phyloP scores from a whole-genome alignment of 2,113 vertebrate genomes.

The Gadus chalcogrammus region DNA sequence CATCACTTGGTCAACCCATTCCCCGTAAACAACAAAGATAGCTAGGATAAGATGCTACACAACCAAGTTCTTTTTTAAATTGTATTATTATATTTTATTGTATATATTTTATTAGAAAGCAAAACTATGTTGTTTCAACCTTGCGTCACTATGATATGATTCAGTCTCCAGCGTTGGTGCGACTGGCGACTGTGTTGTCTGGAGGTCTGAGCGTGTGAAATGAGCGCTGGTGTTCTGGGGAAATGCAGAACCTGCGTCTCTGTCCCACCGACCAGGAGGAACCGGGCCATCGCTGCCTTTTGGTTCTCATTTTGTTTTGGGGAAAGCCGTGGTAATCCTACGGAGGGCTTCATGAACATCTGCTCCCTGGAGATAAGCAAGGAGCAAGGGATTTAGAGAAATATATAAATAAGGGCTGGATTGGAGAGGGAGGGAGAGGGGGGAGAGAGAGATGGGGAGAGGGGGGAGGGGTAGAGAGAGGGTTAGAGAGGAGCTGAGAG shows the following conservation, averaged over 20 bases:
- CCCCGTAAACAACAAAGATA: no score
- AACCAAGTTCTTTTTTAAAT: no score
- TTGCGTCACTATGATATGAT: not conserved
- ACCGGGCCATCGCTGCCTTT: conserved; percentile 31
- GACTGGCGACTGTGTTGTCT: no score
- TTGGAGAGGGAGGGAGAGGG: conserved; percentile 1
- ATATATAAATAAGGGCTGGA: not conserved
- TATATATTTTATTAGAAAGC: no score
- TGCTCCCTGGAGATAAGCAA: conserved; percentile 55
- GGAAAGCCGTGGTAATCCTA: conserved; percentile 55
- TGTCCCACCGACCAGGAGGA: conserved; percentile 36
- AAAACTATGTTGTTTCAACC: not conserved
- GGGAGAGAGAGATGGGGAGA: not conserved
- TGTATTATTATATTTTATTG: no score
- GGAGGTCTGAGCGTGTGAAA: no score
- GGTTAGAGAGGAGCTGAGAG: no score
- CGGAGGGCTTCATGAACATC: conserved; percentile 49
- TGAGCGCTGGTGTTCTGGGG: conserved; percentile 4
- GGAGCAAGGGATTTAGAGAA: conserved; percentile 4
- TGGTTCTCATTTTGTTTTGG: conserved; percentile 39
- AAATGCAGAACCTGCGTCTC: conserved; percentile 33
- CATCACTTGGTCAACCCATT: no score
- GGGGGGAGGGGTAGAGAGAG: not conserved
- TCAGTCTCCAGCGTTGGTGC: no score
- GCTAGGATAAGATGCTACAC: no score